These are phyloP conservation scores for Coelopa pilipes DNA, from an alignment of 2,888 invertebrate genomes.

Conservation along the genomic window DNA sequence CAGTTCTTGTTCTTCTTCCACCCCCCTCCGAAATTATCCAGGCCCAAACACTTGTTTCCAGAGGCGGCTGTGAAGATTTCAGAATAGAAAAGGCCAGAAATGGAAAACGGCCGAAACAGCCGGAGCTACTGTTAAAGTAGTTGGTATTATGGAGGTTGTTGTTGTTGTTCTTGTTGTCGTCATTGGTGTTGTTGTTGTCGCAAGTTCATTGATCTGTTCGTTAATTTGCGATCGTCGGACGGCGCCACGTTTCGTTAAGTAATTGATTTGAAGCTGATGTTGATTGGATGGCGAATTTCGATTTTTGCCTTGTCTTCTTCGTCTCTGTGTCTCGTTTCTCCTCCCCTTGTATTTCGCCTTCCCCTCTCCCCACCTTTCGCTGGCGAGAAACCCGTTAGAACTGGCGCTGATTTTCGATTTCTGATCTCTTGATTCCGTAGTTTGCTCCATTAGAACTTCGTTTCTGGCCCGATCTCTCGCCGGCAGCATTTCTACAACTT, in stretches of 20 bases:
- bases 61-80: no score
- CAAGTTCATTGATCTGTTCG: constrained; percentile 20
- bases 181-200: neutral
- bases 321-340: neutral
- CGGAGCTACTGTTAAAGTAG: no score
- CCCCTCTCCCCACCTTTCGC: constrained; percentile 28
- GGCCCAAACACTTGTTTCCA: no score
- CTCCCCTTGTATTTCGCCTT: neutral
- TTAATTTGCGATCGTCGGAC: constrained; percentile 6
- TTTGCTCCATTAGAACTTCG: no score
- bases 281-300: no score
- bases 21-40: no score
- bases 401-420: neutral
- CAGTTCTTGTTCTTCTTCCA: no score
- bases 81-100: no score
- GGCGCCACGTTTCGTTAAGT: neutral
- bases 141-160: neutral
- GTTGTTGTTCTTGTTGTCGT: constrained; percentile 8
- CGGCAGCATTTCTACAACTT: no score
- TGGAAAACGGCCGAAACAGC: no score
- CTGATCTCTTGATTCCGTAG: neutral
- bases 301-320: neutral
- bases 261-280: neutral
- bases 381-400: neutral
- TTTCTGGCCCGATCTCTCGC: no score